Conservation (phyloP, 2,113 vertebrate genomes). For the Brevimyrus niger region DNA sequence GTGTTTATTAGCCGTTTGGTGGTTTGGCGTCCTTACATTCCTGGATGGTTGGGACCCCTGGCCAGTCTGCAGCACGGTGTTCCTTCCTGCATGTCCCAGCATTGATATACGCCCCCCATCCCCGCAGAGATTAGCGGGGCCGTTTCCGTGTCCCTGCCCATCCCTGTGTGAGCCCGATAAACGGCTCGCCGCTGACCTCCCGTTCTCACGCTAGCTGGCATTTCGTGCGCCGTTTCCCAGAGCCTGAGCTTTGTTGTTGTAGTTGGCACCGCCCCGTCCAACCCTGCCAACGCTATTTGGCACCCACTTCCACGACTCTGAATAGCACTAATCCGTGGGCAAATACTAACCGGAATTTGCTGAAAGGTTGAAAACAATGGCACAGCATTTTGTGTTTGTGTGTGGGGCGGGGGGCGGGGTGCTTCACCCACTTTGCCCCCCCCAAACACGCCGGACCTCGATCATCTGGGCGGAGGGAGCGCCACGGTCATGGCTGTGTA, state of each 20-base stretch:
- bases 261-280: slow-evolving; percentile 10
- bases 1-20: not conserved
- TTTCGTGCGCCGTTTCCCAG: slow-evolving; percentile 23
- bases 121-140: not conserved
- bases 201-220: slow-evolving; percentile 15
- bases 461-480: not conserved
- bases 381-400: not conserved
- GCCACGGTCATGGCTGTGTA: not conserved
- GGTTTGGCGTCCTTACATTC: not conserved
- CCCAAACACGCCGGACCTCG: not conserved
- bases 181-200: not conserved
- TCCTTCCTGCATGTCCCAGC: not conserved
- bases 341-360: slow-evolving; percentile 1
- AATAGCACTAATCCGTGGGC: slow-evolving; percentile 9
- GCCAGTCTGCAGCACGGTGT: not conserved
- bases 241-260: slow-evolving; percentile 17
- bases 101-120: not conserved
- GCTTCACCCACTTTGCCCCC: not conserved
- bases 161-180: slow-evolving; percentile 2
- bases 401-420: not conserved
- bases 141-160: not conserved
- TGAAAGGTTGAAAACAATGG: not conserved
- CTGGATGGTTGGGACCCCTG: not conserved
- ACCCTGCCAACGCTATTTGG: not conserved
- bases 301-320: not conserved